A percentile compares a stretch with the other conserved stretches of the same genome.
phyloP scores from a whole-genome alignment of 2,888 invertebrate species.

The Melolontha melolontha region DNA sequence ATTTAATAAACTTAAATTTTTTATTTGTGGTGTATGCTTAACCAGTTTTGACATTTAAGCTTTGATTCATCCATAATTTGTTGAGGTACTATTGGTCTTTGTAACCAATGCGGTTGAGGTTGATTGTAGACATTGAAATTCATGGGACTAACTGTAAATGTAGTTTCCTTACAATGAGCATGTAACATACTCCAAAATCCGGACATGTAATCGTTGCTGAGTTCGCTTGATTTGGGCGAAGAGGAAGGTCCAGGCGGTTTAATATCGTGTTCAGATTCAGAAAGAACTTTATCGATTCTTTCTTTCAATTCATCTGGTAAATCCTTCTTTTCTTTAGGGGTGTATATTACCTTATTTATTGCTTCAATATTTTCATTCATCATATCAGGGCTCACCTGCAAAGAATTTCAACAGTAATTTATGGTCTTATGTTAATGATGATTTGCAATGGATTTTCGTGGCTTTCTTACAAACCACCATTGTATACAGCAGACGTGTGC shows the following conservation, averaged over 20 bases:
- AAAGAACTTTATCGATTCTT: constrained; percentile 40
- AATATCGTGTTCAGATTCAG: constrained; percentile 19
- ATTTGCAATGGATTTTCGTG: too few relatives aligned
- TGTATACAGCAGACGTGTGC: too few relatives aligned
- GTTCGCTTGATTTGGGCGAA: constrained; percentile 37
- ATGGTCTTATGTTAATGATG: too few relatives aligned
- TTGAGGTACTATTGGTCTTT: constrained; percentile 54
- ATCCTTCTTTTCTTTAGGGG: constrained; percentile 29
- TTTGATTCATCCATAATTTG: constrained; percentile 54
- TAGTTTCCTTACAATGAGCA: constrained; percentile 46
- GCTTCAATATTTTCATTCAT: constrained; percentile 45
- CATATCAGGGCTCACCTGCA: constrained; percentile 45
- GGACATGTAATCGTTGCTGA: constrained; percentile 50
- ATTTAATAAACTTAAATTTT: not conserved
- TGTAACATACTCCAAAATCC: constrained; percentile 56
- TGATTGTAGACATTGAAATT: constrained; percentile 53
- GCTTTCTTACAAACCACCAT: too few relatives aligned
- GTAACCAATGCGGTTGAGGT: constrained; percentile 53
- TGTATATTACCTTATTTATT: constrained; percentile 40
- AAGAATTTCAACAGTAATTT: constrained; percentile 1
- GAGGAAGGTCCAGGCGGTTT: not conserved
- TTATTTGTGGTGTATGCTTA: constrained; percentile 48
- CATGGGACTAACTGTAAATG: constrained; percentile 53
- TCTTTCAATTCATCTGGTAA: constrained; percentile 38
- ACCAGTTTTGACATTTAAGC: constrained; percentile 58